A percentile compares a stretch with the other conserved stretches of the same genome.
These are phyloP conservation scores for Rynchops niger DNA, from an alignment of 2,113 vertebrate genomes.

Conservation along the genomic window DNA sequence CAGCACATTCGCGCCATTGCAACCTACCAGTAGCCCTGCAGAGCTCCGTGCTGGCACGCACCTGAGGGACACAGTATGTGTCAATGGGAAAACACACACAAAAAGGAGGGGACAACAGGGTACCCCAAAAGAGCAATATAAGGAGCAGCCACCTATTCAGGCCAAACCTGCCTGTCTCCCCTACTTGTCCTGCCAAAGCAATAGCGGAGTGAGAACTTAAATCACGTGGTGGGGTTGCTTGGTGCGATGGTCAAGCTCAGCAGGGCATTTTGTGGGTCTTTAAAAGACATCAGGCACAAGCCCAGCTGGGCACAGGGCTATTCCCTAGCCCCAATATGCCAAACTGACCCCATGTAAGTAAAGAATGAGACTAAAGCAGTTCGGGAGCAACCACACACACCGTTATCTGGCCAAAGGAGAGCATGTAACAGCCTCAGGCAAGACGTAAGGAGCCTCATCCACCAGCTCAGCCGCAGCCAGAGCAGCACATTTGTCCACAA, in stretches of 20 bases:
- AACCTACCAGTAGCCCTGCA: not conserved
- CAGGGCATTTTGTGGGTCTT: not conserved
- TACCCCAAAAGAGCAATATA: not conserved
- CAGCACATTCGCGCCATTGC: not conserved
- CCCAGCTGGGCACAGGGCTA: not conserved
- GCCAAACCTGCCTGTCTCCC: not conserved
- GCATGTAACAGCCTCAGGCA: not conserved
- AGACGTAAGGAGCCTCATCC: not conserved
- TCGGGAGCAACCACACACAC: not conserved
- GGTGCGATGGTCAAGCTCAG: not conserved
- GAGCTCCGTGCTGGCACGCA: rapidly evolving
- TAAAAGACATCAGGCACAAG: not conserved
- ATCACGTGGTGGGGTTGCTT: too few species aligned
- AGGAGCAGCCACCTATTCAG: not conserved
- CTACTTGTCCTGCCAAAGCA: not conserved
- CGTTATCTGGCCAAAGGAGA: not conserved
- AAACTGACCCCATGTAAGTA: rapidly evolving
- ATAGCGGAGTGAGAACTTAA: not conserved
- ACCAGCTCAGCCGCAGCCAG: not conserved
- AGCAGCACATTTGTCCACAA: not conserved
- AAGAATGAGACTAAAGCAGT: not conserved
- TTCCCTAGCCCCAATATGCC: not conserved
- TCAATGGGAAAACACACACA: not conserved
- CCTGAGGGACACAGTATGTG: rapidly evolving
- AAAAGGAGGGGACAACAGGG: not conserved